Conservation (phyloP, 2,888 invertebrate genomes). For the Neoitamus cyanurus region DNA sequence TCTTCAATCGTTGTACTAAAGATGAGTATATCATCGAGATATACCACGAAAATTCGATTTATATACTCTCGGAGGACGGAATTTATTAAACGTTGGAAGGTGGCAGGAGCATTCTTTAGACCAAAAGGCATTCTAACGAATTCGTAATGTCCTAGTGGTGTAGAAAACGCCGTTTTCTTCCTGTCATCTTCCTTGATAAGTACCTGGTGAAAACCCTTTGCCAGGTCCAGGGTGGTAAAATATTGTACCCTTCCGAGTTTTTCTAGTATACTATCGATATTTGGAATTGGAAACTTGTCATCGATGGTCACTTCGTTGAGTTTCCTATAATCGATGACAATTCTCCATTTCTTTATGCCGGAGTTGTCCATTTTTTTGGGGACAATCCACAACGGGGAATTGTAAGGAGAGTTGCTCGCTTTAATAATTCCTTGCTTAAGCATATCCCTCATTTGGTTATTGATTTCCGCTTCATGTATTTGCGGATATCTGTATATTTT, state of each 20-base stretch:
- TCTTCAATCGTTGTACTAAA: conserved; percentile 28
- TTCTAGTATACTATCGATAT: conserved; percentile 9
- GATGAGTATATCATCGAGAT: conserved; percentile 43
- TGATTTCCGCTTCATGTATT: conserved; percentile 20
- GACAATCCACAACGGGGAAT: conserved; percentile 37
- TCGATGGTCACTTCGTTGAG: conserved; percentile 28
- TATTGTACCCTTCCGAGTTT: conserved; percentile 32
- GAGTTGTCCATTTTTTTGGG: conserved; percentile 43
- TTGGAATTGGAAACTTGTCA: conserved; percentile 28
- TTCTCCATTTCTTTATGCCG: conserved; percentile 43
- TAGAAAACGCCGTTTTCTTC: conserved; percentile 47
- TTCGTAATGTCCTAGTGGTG: conserved; percentile 16
- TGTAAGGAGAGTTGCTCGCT: conserved; percentile 46
- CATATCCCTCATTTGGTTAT: conserved; percentile 26
- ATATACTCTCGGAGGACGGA: conserved; percentile 17
- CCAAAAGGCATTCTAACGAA: conserved; percentile 32
- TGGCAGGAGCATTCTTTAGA: conserved; percentile 14
- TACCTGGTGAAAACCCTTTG: conserved; percentile 54
- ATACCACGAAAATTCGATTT: conserved; percentile 40
- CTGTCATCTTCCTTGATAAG: conserved; percentile 9
- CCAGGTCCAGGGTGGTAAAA: conserved; percentile 54
- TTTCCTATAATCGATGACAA: conserved; percentile 47
- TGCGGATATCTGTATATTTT: conserved; percentile 47
- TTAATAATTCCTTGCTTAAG: conserved; percentile 21
- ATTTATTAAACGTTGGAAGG: conserved; percentile 4